Percentiles rank a stretch among this genome's conserved stretches.
Evolutionary conservation across 2,113 vertebrate species (phyloP).

Genomic region (Platysteira castanea): DNA sequence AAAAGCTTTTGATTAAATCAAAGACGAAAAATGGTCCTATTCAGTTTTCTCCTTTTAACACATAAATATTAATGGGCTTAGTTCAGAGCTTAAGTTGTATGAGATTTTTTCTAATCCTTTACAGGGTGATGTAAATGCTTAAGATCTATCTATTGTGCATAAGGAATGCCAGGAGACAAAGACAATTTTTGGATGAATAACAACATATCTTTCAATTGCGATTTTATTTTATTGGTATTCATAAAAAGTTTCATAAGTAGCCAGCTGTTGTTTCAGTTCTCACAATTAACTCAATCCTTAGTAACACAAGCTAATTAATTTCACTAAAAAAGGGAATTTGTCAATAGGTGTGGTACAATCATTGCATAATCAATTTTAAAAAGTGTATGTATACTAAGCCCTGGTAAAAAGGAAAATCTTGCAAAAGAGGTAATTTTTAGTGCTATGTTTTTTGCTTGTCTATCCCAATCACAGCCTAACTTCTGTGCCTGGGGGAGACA

Average conservation of each 20-base stretch:
- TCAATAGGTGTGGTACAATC: background rate
- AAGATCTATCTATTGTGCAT: background rate
- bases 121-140: background rate
- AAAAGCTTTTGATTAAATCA: background rate
- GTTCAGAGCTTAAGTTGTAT: background rate
- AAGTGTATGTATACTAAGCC: background rate
- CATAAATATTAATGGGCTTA: background rate
- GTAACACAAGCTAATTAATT: background rate
- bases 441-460: background rate
- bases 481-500: background rate
- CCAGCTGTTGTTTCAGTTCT: background rate
- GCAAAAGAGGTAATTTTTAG: background rate
- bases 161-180: background rate
- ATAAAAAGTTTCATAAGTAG: background rate
- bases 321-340: background rate
- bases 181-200: background rate
- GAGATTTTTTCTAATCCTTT: background rate
- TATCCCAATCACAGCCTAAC: background rate
- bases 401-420: background rate
- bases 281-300: background rate
- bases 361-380: background rate
- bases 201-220: background rate
- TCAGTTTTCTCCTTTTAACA: background rate
- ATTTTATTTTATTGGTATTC: background rate
- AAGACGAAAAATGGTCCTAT: background rate